phyloP scores from a whole-genome alignment of 2,888 invertebrate genomes.

The Drosophila pegasa region DNA sequence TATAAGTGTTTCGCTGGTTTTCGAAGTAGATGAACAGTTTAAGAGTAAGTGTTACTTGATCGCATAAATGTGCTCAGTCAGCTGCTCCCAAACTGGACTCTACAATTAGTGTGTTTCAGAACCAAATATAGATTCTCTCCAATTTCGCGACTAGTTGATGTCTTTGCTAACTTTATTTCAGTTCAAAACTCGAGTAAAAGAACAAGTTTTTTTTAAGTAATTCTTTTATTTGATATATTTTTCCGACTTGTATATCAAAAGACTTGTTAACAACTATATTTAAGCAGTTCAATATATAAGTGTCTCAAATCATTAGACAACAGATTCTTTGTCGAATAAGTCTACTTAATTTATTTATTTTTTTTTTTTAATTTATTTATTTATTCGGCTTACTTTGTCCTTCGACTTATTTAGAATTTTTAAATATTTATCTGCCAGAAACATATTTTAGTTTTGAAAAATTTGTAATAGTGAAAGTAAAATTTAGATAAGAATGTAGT shows the following conservation, averaged over 20 bases:
- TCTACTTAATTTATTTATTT: no score
- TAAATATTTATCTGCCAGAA: no score
- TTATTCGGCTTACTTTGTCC: no score
- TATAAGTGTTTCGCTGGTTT: not conserved
- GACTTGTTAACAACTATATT: not conserved
- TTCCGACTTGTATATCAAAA: not conserved
- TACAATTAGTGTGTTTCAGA: not conserved
- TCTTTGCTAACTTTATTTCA: not conserved
- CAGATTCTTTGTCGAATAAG: no score
- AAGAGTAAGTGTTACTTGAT: not conserved
- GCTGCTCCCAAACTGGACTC: not conserved
- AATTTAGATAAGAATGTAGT: no score
- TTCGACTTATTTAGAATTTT: no score
- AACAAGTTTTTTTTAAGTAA: no score
- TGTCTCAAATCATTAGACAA: no score
- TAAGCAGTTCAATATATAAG: not conserved
- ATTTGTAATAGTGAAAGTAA: no score
- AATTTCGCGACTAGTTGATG: not conserved
- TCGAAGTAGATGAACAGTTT: not conserved
- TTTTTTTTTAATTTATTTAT: no score
- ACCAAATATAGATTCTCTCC: not conserved
- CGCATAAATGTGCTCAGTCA: not conserved
- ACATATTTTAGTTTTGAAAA: no score
- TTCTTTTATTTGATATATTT: not conserved
- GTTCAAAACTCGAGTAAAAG: not conserved